A percentile compares a stretch with the other conserved stretches of the same genome.
phyloP scores from a whole-genome alignment of 2,113 vertebrate species.

The Equus przewalskii region DNA sequence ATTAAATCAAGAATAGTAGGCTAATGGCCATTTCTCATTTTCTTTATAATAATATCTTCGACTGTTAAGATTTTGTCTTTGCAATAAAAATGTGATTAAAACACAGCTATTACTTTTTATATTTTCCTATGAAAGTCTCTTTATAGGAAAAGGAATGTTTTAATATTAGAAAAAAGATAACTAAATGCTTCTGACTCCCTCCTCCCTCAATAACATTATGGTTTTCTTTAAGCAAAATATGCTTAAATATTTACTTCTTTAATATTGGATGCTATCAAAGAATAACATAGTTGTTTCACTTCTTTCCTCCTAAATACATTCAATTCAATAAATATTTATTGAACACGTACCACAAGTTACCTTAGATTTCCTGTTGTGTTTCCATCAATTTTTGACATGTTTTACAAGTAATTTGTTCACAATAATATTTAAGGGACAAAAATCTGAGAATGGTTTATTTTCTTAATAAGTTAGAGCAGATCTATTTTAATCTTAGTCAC shows the following conservation, averaged over 20 bases:
- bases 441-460: neutral
- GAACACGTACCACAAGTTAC: neutral
- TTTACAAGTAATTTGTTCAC: conserved; percentile 32
- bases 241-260: conserved; percentile 52
- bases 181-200: neutral
- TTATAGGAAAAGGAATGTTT: neutral
- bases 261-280: neutral
- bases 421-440: neutral
- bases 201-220: neutral
- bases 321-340: conserved; percentile 36
- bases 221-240: neutral
- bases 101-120: neutral
- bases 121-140: neutral
- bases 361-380: neutral
- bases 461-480: neutral
- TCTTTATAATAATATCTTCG: neutral
- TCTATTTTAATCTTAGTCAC: neutral
- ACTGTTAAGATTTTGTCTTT: neutral
- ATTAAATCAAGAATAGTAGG: neutral
- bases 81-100: conserved; percentile 41
- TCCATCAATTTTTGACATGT: neutral
- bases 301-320: neutral
- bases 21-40: neutral
- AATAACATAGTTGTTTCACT: neutral
- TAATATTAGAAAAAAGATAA: neutral